Conservation (phyloP, 2,797 vertebrate genomes). For the Selene dorsalis region DNA sequence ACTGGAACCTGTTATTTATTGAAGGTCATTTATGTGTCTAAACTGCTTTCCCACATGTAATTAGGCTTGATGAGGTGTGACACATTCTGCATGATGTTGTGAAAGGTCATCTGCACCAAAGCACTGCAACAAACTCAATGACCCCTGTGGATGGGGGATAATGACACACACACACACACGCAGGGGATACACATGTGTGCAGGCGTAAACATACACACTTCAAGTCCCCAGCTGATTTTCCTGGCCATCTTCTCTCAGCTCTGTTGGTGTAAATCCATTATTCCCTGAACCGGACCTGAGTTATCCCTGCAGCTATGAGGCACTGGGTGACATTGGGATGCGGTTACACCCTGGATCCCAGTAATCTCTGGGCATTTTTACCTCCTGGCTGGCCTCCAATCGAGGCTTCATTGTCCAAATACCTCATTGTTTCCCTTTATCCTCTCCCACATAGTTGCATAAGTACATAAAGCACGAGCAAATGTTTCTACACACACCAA, state of each 20-base stretch:
- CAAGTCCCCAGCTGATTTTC: conserved; percentile 19
- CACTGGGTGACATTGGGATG: conserved; percentile 56
- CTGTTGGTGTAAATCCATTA: conserved; percentile 48
- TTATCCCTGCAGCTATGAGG: conserved; percentile 40
- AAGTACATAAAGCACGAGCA: conserved; percentile 32
- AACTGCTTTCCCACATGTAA: conserved; percentile 48
- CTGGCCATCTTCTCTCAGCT: conserved; percentile 9
- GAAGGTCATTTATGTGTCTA: conserved; percentile 51
- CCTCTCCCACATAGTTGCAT: conserved; percentile 46
- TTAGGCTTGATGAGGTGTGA: conserved; percentile 65
- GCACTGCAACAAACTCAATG: conserved; percentile 30
- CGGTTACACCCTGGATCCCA: conserved; percentile 30
- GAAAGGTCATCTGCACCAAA: conserved; percentile 41
- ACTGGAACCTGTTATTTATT: conserved; percentile 25
- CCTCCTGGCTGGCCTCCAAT: conserved; percentile 36
- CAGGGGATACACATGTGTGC: background rate
- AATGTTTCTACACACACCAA: conserved; percentile 2
- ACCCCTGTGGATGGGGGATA: conserved; percentile 37
- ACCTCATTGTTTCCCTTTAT: conserved; percentile 53
- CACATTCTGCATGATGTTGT: conserved; percentile 50
- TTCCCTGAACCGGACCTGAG: conserved; percentile 52
- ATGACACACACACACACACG: conserved; percentile 14
- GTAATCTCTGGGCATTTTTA: conserved; percentile 57
- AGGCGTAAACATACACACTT: background rate
- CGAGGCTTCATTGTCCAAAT: conserved; percentile 47